phyloP scores from a whole-genome alignment of 1,140 invertebrate genomes.

The Antheraea mylitta region DNA sequence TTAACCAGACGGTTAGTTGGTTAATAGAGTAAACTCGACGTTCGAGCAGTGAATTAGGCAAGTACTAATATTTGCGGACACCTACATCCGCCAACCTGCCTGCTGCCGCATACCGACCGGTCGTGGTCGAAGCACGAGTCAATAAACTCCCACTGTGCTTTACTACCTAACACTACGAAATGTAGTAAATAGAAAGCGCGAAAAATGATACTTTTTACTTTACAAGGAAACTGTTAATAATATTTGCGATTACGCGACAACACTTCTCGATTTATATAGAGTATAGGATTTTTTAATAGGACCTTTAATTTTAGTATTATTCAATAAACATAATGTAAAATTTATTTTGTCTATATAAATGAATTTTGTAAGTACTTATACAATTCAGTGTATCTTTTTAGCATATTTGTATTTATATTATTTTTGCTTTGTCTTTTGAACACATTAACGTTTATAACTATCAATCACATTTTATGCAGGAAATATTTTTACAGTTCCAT shows the following conservation, averaged over 20 bases:
- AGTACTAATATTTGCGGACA: conserved; percentile 73
- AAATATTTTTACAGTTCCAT: too few species aligned
- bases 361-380: too few species aligned
- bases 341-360: too few species aligned
- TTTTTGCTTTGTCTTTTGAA: too few species aligned
- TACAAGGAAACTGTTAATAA: background rate
- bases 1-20: conserved; percentile 45
- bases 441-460: too few species aligned
- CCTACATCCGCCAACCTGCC: conserved; percentile 66
- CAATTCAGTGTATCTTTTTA: too few species aligned
- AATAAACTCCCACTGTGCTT: conserved; percentile 54
- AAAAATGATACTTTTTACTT: background rate
- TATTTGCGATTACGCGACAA: background rate
- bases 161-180: conserved; percentile 19
- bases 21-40: conserved; percentile 55
- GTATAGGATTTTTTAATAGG: background rate
- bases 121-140: conserved; percentile 32
- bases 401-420: too few species aligned
- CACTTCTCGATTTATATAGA: background rate
- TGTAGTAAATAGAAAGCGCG: background rate
- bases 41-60: conserved; percentile 53
- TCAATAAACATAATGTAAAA: too few species aligned
- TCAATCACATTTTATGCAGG: too few species aligned
- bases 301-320: too few species aligned
- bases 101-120: conserved; percentile 43